Conservation (phyloP, 2,888 invertebrate genomes). For the Cotesia congregata region DNA sequence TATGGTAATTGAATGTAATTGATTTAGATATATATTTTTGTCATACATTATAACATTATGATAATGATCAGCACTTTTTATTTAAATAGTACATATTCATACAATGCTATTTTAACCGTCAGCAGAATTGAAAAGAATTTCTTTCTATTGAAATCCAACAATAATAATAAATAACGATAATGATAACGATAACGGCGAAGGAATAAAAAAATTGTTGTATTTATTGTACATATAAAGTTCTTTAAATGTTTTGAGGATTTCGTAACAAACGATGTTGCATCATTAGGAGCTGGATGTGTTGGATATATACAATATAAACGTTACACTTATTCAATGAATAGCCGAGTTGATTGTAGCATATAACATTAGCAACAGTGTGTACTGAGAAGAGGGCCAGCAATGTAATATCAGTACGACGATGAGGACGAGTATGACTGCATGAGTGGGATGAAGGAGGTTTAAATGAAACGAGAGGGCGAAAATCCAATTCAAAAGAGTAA, state of each 20-base stretch:
- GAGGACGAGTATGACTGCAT: neutral
- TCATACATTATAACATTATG: neutral
- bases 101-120: neutral
- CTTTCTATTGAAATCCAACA: neutral
- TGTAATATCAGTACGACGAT: slow-evolving; percentile 4
- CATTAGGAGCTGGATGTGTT: slow-evolving; percentile 40
- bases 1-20: neutral
- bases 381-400: neutral
- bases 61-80: neutral
- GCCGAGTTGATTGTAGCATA: slow-evolving; percentile 52
- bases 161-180: neutral
- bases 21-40: neutral
- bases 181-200: neutral
- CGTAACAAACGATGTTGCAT: slow-evolving; percentile 54
- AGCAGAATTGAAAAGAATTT: neutral
- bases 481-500: slow-evolving; percentile 5
- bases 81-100: neutral
- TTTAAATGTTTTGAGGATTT: slow-evolving; percentile 48
- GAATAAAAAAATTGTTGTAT: slow-evolving; percentile 11
- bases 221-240: slow-evolving; percentile 22
- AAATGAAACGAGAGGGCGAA: slow-evolving; percentile 17
- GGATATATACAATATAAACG: slow-evolving; percentile 38
- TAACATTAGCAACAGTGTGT: slow-evolving; percentile 31
- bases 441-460: slow-evolving; percentile 13
- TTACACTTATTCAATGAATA: slow-evolving; percentile 58